These are phyloP conservation scores for Oxystoma pomonae DNA, from an alignment of 2,888 invertebrate genomes.

Conservation along the genomic window DNA sequence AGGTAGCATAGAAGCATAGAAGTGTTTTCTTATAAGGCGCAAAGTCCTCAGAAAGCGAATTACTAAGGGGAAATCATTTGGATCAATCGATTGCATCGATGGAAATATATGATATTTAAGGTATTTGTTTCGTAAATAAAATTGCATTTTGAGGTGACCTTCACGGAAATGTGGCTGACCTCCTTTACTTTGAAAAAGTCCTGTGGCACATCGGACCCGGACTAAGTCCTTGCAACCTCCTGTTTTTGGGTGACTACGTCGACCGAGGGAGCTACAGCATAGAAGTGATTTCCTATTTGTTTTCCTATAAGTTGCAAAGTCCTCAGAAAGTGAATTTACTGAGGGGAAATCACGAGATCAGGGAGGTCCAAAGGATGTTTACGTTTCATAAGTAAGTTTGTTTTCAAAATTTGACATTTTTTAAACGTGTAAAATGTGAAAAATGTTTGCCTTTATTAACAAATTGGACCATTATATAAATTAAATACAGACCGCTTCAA, in stretches of 20 bases:
- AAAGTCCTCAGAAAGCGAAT: no score
- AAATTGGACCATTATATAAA: no score
- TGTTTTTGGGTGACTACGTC: constrained; percentile 76
- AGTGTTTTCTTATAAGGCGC: no score
- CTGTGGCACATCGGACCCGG: constrained; percentile 66
- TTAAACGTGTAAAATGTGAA: no score
- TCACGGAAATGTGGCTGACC: constrained; percentile 68
- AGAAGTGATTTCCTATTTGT: constrained; percentile 66
- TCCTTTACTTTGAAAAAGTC: constrained; percentile 63
- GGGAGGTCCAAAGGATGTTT: constrained; percentile 69
- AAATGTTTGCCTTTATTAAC: no score
- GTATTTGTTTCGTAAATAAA: no score
- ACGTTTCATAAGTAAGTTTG: constrained; percentile 60
- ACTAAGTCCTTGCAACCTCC: constrained; percentile 58
- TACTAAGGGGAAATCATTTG: no score
- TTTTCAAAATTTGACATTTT: no score
- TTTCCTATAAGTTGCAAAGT: constrained; percentile 65
- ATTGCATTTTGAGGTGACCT: constrained; percentile 66
- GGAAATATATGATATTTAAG: no score
- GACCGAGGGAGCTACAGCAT: constrained; percentile 66
- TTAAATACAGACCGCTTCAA: no score
- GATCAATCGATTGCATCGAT: no score
- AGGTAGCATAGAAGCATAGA: no score
- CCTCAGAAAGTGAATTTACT: constrained; percentile 61
- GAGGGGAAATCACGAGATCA: constrained; percentile 73